phyloP scores from a whole-genome alignment of 2,888 invertebrate species.

The Lithophane semibrunnea region DNA sequence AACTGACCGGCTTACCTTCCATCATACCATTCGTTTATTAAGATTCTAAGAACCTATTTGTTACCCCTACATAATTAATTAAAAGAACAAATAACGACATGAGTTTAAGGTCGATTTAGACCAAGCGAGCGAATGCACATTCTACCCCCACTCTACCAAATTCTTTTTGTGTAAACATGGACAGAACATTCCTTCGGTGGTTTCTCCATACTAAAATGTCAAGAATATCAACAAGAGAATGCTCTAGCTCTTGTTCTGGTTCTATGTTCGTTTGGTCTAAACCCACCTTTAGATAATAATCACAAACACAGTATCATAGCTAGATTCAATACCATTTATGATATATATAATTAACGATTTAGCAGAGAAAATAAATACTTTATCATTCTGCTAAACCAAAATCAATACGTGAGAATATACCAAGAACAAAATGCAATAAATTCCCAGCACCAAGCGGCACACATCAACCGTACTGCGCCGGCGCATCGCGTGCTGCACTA shows the following conservation, averaged over 20 bases:
- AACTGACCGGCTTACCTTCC: background rate
- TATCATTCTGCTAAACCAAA: background rate
- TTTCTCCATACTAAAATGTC: no score
- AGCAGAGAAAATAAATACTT: background rate
- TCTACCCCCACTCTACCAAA: no score
- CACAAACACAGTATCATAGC: background rate
- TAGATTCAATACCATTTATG: background rate
- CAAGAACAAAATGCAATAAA: background rate
- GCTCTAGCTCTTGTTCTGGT: no score
- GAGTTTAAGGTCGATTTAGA: no score
- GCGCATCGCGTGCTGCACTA: conserved; percentile 79
- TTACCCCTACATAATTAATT: background rate
- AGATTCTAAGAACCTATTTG: no score
- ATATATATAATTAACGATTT: no score
- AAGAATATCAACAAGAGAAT: no score
- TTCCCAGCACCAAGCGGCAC: conserved; percentile 51
- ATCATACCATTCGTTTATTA: no score
- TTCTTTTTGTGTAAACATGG: no score
- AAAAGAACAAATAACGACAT: background rate
- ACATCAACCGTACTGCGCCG: conserved; percentile 51
- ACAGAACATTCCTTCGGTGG: no score
- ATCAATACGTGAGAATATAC: background rate
- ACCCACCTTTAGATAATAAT: background rate
- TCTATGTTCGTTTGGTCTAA: no score
- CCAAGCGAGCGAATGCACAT: no score